These are phyloP conservation scores for Pandion haliaetus DNA, from an alignment of 2,113 vertebrate genomes.

Conservation along the genomic window DNA sequence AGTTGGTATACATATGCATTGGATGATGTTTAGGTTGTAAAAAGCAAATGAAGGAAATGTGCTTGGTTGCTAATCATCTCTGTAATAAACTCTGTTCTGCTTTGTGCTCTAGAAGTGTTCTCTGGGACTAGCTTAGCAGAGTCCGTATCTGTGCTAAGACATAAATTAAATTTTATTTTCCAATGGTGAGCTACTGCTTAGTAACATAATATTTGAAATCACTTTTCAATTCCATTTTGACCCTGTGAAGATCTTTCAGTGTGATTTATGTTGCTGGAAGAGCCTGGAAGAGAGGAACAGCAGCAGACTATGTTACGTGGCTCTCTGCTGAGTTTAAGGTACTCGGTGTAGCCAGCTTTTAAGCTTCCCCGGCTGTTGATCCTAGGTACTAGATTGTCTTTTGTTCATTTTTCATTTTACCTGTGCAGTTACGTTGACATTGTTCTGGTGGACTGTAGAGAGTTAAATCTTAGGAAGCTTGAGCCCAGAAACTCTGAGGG, in stretches of 20 bases:
- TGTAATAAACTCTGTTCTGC: conserved; percentile 41
- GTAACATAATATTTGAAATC: conserved; percentile 46
- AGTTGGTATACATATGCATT: neutral
- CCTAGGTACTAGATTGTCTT: neutral
- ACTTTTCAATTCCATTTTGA: neutral
- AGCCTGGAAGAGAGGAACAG: neutral
- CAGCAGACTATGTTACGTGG: neutral
- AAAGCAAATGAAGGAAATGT: neutral
- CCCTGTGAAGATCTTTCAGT: neutral
- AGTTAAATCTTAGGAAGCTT: neutral
- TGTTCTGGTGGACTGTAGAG: neutral
- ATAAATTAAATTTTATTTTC: conserved; percentile 55
- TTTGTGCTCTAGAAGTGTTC: neutral
- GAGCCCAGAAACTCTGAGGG: neutral
- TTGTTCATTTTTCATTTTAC: neutral
- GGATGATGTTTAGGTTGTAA: neutral
- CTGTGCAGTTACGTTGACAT: neutral
- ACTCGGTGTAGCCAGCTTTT: neutral
- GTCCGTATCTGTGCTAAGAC: neutral
- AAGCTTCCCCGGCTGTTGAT: neutral
- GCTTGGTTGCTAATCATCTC: conserved; percentile 26
- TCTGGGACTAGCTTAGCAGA: neutral
- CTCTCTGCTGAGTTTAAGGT: neutral
- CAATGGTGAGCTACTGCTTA: conserved; percentile 31
- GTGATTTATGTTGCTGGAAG: neutral